Evolutionary conservation across 2,113 vertebrate species (phyloP).

Genomic region (Mesocricetus auratus): DNA sequence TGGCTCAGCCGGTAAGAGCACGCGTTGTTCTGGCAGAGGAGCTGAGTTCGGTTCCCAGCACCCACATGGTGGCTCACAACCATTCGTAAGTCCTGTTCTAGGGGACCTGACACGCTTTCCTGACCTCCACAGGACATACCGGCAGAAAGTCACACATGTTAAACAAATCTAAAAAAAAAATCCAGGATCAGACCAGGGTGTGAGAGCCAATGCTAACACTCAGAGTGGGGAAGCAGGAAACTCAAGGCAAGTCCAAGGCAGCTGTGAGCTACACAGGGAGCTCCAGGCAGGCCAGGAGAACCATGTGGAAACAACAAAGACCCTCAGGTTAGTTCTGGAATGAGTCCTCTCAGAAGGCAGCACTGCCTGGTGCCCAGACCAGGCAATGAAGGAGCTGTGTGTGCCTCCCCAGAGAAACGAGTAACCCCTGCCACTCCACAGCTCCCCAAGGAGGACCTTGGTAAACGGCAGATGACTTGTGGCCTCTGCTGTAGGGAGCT

Average conservation of each 20-base stretch:
- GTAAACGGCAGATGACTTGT: background rate
- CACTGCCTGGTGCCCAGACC: background rate
- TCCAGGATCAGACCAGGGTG: background rate
- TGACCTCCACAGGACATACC: background rate
- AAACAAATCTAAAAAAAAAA: background rate
- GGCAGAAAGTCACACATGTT: background rate
- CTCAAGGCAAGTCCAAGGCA: background rate
- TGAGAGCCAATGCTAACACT: background rate
- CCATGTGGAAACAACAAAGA: background rate
- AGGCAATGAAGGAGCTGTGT: background rate
- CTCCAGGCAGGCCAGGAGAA: background rate
- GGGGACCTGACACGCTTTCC: no score
- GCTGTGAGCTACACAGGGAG: no score
- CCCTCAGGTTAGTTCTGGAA: background rate
- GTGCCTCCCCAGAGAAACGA: background rate
- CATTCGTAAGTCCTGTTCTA: background rate
- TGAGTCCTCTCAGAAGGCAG: background rate
- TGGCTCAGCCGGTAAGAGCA: background rate
- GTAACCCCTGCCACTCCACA: no score
- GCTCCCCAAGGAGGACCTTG: background rate
- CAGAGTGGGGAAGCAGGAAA: background rate
- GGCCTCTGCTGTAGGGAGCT: background rate
- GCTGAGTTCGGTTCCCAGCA: background rate
- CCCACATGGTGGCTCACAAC: background rate
- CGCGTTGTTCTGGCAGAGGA: background rate